phyloP scores from a whole-genome alignment of 2,888 invertebrate genomes.

The Atethmia centrago region DNA sequence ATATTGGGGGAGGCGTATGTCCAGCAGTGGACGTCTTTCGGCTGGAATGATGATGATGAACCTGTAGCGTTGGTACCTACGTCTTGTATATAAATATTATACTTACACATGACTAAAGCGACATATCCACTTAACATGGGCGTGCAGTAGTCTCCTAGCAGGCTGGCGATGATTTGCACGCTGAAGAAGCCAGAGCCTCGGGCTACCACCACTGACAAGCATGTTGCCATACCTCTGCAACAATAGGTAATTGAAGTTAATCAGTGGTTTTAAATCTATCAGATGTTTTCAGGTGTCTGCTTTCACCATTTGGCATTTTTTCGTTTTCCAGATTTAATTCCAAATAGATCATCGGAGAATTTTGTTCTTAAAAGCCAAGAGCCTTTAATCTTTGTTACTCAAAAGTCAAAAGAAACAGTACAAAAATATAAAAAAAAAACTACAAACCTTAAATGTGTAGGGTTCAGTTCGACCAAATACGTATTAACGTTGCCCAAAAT shows the following conservation, averaged over 20 bases:
- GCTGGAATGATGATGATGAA: too few species aligned
- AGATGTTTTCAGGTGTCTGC: too few species aligned
- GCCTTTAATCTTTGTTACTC: background rate
- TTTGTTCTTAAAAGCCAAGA: background rate
- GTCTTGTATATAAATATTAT: background rate
- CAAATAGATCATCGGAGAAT: background rate
- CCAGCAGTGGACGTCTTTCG: too few species aligned
- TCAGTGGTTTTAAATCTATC: background rate
- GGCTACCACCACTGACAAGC: slow-evolving; percentile 83
- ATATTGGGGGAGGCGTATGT: too few species aligned
- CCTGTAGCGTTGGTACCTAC: too few species aligned
- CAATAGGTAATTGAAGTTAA: background rate
- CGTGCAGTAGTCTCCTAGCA: slow-evolving; percentile 78
- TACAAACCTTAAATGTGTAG: slow-evolving; percentile 82
- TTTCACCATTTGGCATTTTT: background rate
- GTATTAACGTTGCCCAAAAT: slow-evolving; percentile 84
- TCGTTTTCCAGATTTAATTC: background rate
- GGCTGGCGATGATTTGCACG: slow-evolving; percentile 80
- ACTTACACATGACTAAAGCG: slow-evolving; percentile 78
- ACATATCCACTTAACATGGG: slow-evolving; percentile 80
- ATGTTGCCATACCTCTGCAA: slow-evolving; percentile 84
- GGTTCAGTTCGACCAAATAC: slow-evolving; percentile 83
- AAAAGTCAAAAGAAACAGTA: background rate
- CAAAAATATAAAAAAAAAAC: background rate
- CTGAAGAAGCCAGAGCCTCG: slow-evolving; percentile 85